Conservation (phyloP, 2,797 vertebrate species). For the Falco rusticolus region DNA sequence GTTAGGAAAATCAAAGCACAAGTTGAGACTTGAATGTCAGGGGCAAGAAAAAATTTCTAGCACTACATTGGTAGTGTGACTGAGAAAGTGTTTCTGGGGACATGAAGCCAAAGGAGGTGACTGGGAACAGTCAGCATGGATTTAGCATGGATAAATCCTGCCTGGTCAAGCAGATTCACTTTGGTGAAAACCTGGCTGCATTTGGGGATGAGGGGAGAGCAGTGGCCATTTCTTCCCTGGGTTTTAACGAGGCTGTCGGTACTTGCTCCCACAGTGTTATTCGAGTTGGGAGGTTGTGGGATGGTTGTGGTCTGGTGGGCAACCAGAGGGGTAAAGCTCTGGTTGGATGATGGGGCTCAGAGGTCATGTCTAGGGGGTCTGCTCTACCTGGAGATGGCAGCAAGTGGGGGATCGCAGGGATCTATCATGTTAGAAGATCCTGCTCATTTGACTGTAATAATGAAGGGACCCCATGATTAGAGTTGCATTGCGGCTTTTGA, state of each 20-base stretch:
- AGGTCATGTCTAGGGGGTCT: accelerated
- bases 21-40: background rate
- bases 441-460: background rate
- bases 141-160: background rate
- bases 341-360: background rate
- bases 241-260: background rate
- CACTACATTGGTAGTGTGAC: accelerated
- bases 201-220: background rate
- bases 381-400: accelerated
- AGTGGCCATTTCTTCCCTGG: accelerated
- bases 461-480: background rate
- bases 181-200: background rate
- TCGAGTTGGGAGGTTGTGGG: background rate
- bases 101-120: background rate
- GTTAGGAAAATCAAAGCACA: background rate
- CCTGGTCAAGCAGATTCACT: background rate
- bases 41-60: background rate
- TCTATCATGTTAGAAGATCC: background rate
- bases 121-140: background rate
- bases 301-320: background rate
- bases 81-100: background rate
- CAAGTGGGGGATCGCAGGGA: background rate
- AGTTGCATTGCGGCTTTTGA: background rate
- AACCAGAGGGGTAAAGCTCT: background rate
- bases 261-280: accelerated